phyloP scores from a whole-genome alignment of 2,797 vertebrate genomes.

The Fundulus diaphanus region DNA sequence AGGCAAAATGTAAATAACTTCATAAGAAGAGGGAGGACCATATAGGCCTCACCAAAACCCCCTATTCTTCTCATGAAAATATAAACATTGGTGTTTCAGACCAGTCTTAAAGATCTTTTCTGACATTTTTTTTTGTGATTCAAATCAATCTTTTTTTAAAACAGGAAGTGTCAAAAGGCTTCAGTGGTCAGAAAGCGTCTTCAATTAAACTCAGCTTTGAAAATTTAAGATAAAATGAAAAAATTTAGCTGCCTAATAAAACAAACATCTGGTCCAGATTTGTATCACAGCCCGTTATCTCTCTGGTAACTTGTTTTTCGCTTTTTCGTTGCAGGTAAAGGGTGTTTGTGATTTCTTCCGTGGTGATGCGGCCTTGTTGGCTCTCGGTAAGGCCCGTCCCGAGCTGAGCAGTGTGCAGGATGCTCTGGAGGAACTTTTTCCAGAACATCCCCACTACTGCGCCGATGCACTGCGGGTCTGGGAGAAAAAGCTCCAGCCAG shows the following conservation, averaged over 20 bases:
- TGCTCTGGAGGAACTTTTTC: constrained; percentile 90
- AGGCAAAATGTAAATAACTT: constrained; percentile 37
- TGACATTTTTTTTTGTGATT: not conserved
- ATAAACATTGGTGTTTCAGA: not conserved
- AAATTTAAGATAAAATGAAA: not conserved
- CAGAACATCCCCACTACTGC: constrained; percentile 80
- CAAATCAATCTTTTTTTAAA: not conserved
- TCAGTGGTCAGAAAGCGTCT: not conserved
- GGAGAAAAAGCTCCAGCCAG: constrained; percentile 82
- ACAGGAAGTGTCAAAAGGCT: not conserved
- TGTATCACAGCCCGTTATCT: not conserved
- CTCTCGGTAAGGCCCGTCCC: constrained; percentile 87
- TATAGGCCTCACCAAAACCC: not conserved
- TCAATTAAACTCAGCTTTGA: not conserved
- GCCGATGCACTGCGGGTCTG: constrained; percentile 77
- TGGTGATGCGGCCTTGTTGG: constrained; percentile 91
- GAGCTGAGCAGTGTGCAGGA: constrained; percentile 85
- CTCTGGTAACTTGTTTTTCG: not conserved
- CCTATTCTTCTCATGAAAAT: not conserved
- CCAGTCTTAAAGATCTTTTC: not conserved
- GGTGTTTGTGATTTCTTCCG: constrained; percentile 93
- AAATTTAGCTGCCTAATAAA: not conserved
- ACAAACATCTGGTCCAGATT: not conserved
- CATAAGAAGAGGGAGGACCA: not conserved
- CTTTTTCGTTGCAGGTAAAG: constrained; percentile 75